These are phyloP conservation scores for Tragopan temminckii DNA, from an alignment of 2,797 vertebrate species.

Conservation along the genomic window DNA sequence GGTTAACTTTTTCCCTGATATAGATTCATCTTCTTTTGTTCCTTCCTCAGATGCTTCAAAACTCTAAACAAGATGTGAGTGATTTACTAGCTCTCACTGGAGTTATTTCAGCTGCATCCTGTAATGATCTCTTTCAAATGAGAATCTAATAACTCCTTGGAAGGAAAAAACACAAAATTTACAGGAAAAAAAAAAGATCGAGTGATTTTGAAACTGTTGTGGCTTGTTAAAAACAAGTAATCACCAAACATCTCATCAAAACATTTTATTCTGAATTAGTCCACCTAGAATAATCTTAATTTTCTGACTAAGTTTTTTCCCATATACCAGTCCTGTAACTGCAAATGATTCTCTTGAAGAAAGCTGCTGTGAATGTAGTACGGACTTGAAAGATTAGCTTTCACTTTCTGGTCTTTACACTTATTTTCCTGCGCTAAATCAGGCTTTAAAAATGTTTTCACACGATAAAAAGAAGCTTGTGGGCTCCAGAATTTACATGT, in stretches of 20 bases:
- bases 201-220: not conserved
- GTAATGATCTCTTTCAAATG: not conserved
- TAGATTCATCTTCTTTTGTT: not conserved
- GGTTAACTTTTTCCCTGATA: conserved; percentile 2
- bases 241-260: not conserved
- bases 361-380: not conserved
- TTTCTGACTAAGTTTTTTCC: not conserved
- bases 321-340: not conserved
- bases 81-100: not conserved
- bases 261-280: not conserved
- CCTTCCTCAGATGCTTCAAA: not conserved
- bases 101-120: not conserved
- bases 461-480: not conserved
- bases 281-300: not conserved
- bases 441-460: not conserved
- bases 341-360: not conserved
- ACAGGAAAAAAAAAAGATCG: too few relatives aligned
- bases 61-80: not conserved
- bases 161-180: not conserved
- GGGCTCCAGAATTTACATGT: not conserved
- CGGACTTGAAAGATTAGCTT: not conserved
- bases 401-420: not conserved
- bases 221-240: not conserved
- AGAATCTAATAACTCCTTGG: not conserved
- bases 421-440: not conserved